phyloP scores from a whole-genome alignment of 2,888 invertebrate species.

The Ceratothoa steindachneri region DNA sequence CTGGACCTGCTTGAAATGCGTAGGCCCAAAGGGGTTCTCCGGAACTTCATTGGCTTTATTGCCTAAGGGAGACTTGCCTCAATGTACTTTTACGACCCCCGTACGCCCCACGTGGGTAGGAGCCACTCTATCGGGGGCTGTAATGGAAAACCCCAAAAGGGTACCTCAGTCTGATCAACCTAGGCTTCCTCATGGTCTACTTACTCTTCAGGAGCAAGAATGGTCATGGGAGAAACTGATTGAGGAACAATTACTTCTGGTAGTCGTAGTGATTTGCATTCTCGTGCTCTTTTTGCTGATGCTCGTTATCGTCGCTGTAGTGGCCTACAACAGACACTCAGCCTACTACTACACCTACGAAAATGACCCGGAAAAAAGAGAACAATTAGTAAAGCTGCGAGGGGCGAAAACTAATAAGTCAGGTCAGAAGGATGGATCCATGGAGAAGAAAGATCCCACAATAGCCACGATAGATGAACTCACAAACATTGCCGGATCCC shows the following conservation, averaged over 20 bases:
- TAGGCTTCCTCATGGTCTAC: conserved; percentile 29
- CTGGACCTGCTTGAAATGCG: conserved; percentile 45
- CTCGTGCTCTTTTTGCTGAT: conserved; percentile 57
- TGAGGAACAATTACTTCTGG: conserved; percentile 50
- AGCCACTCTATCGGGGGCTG: conserved; percentile 19
- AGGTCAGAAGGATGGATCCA: conserved; percentile 5
- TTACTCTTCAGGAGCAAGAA: conserved; percentile 31
- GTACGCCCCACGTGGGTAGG: conserved; percentile 31
- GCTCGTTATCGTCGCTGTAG: conserved; percentile 56
- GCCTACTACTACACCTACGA: conserved; percentile 76
- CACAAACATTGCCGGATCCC: conserved; percentile 38
- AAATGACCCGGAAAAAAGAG: conserved; percentile 57
- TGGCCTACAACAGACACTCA: conserved; percentile 66
- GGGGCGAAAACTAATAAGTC: conserved; percentile 25
- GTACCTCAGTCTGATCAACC: conserved; percentile 11
- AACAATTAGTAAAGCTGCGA: conserved; percentile 3
- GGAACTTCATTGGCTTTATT: conserved; percentile 45
- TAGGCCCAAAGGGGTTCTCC: conserved; percentile 36
- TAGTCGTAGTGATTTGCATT: conserved; percentile 59
- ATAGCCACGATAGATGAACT: conserved; percentile 44
- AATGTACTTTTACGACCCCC: conserved; percentile 32
- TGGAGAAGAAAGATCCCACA: conserved; percentile 24
- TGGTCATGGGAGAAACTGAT: conserved; percentile 28
- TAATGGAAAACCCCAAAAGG: conserved; percentile 28
- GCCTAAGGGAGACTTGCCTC: conserved; percentile 45